phyloP scores from a whole-genome alignment of 2,797 vertebrate genomes.

The Enteromius radiatus region DNA sequence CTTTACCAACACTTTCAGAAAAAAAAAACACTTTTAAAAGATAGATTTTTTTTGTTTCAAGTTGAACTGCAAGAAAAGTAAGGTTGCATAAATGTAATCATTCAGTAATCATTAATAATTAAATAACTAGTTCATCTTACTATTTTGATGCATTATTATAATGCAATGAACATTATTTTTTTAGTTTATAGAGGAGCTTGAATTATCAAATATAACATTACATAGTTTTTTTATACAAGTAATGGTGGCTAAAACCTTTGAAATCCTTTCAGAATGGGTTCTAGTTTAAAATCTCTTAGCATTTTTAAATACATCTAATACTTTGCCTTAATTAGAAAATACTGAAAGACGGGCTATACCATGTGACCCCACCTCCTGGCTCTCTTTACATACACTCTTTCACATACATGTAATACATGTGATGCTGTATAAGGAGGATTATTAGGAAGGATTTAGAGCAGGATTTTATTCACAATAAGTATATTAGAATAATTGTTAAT shows the following conservation, averaged over 20 bases:
- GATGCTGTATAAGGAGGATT: slow-evolving; percentile 73
- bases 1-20: not conserved
- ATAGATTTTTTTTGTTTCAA: not conserved
- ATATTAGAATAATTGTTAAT: slow-evolving; percentile 78
- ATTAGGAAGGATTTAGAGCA: slow-evolving; percentile 72
- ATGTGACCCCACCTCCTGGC: not conserved
- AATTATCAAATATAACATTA: not conserved
- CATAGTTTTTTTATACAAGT: too few relatives aligned
- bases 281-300: not conserved
- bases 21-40: not conserved
- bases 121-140: not conserved
- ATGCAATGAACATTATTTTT: not conserved
- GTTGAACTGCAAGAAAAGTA: not conserved
- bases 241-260: not conserved
- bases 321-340: slow-evolving; percentile 14
- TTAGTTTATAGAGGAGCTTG: not conserved
- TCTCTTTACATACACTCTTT: slow-evolving; percentile 20
- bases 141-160: not conserved
- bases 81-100: slow-evolving; percentile 4
- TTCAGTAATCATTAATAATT: not conserved
- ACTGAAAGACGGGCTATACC: not conserved
- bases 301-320: slow-evolving; percentile 19
- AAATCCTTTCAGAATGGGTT: slow-evolving; percentile 5
- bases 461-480: slow-evolving; percentile 71
- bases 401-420: slow-evolving; percentile 68